Percentiles rank a stretch among this genome's conserved stretches.
Evolutionary conservation across 2,797 vertebrate genomes (phyloP).

Genomic region (Bovichtus variegatus): DNA sequence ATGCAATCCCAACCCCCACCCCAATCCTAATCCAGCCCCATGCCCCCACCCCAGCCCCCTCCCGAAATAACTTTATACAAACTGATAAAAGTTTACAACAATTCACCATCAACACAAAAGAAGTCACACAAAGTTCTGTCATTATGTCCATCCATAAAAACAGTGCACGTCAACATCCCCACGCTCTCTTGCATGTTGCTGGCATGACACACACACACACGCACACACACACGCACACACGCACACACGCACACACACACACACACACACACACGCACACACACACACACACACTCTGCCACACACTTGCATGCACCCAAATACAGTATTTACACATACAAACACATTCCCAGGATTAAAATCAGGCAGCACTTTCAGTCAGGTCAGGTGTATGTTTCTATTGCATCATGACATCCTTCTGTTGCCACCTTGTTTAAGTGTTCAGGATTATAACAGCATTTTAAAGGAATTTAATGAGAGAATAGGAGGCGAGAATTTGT

Average conservation of each 20-base stretch:
- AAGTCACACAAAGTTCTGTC: conserved; percentile 52
- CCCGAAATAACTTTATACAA: conserved; percentile 65
- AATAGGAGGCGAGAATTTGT: conserved; percentile 25
- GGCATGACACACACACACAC: conserved; percentile 9
- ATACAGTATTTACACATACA: conserved; percentile 51
- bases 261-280: background rate
- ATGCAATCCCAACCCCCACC: background rate
- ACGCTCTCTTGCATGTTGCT: conserved; percentile 13
- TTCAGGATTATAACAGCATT: conserved; percentile 31
- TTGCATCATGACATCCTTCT: conserved; percentile 62
- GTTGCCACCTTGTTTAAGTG: conserved; percentile 42
- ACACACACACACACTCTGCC: background rate
- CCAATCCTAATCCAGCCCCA: conserved; percentile 2
- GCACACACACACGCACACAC: background rate
- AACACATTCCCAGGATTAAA: conserved; percentile 48
- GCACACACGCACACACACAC: background rate
- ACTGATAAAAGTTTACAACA: conserved; percentile 71
- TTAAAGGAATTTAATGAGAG: conserved; percentile 31
- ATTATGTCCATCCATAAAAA: conserved; percentile 53
- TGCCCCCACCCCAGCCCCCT: conserved; percentile 14
- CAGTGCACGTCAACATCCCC: conserved; percentile 23
- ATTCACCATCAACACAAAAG: conserved; percentile 76
- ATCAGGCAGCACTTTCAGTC: conserved; percentile 64
- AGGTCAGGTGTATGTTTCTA: conserved; percentile 59
- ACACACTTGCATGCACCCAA: conserved; percentile 36